phyloP scores from a whole-genome alignment of 1,140 invertebrate species.

The Tetranychus cinnabarinus region DNA sequence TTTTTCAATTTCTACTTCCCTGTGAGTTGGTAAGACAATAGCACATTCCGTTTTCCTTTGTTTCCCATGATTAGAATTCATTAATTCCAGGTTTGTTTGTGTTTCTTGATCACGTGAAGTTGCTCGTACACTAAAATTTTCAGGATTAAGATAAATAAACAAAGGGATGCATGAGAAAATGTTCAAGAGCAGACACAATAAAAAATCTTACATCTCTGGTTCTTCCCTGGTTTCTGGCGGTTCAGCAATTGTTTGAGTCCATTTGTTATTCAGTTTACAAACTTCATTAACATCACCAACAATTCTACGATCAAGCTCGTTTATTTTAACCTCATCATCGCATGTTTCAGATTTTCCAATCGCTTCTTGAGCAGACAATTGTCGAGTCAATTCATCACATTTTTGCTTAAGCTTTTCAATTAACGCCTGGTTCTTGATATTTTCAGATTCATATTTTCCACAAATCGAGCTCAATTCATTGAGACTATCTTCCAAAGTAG shows the following conservation, averaged over 20 bases:
- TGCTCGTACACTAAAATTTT: too few species aligned
- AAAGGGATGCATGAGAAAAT: too few species aligned
- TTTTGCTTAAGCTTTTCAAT: slow-evolving; percentile 1
- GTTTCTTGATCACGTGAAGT: background rate
- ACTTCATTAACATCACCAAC: background rate
- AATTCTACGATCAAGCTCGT: background rate
- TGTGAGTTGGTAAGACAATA: background rate
- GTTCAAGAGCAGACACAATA: too few species aligned
- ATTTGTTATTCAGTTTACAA: background rate
- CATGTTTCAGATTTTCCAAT: background rate
- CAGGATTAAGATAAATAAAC: too few species aligned
- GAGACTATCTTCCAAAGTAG: slow-evolving; percentile 5
- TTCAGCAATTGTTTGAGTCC: background rate
- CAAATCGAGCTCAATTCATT: slow-evolving; percentile 7
- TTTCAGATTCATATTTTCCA: slow-evolving; percentile 7
- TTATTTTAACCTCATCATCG: background rate
- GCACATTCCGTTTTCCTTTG: slow-evolving; percentile 1
- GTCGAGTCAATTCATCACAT: background rate
- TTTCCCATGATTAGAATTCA: background rate
- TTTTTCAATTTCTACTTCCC: background rate
- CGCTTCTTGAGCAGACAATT: background rate
- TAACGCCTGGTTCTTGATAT: background rate
- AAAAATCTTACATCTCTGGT: too few species aligned
- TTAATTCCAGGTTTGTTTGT: background rate
- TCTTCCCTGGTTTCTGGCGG: background rate